Percentiles rank a stretch among this genome's conserved stretches.
phyloP scores from a whole-genome alignment of 2,888 invertebrate genomes.

The Steinernema carpocapsae region DNA sequence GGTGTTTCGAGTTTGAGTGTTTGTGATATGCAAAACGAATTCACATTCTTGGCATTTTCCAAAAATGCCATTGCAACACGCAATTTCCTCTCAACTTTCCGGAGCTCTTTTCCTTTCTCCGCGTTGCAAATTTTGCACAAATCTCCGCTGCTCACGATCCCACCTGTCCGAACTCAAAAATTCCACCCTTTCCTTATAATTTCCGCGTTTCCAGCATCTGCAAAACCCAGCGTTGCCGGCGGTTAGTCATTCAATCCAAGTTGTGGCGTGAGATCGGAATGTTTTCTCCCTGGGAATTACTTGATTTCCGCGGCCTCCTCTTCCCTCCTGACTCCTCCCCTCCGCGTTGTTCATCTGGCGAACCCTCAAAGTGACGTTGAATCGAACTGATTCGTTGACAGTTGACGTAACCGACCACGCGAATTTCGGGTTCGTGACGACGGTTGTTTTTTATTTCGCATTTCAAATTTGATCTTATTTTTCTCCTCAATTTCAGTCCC shows the following conservation, averaged over 20 bases:
- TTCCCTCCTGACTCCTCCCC: background rate
- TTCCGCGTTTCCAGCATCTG: no score
- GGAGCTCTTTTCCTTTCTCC: no score
- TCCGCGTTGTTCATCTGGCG: background rate
- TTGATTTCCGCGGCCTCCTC: conserved; percentile 1
- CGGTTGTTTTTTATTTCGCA: background rate
- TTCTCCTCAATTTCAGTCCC: conserved; percentile 1
- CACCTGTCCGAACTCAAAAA: no score
- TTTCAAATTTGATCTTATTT: conserved; percentile 4
- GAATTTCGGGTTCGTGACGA: background rate
- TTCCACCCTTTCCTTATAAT: no score
- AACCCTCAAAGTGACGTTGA: conserved; percentile 1
- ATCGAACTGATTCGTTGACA: conserved; percentile 11
- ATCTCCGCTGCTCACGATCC: no score
- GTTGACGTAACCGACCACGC: conserved; percentile 8
- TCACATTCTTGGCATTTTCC: no score
- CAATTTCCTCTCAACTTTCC: no score
- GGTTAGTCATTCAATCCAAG: no score
- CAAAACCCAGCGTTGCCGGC: background rate
- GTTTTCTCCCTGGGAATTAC: conserved; percentile 8
- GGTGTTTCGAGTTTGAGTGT: no score
- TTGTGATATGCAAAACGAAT: no score
- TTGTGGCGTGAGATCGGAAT: conserved; percentile 12
- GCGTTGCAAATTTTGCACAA: no score
- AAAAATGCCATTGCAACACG: no score